Base-by-base conservation (phyloP, 2,113 vertebrate genomes). In the Aphyosemion australe region DNA sequence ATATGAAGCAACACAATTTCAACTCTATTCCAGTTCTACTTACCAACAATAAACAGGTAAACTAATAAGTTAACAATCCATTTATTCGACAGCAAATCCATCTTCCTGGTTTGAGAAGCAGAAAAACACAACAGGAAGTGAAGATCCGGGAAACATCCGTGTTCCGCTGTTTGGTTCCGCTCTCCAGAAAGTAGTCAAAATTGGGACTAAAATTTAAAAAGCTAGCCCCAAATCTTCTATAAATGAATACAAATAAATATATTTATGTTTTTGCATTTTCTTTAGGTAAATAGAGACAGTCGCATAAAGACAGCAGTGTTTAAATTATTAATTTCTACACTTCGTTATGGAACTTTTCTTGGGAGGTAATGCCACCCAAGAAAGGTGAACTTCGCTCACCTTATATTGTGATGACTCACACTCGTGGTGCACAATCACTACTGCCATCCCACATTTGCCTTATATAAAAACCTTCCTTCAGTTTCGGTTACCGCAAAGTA, bases 51-150 rank as follows among this genome's bases (percentile, higher is more conserved):
- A 74, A 89, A 69, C 0, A 63, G 74, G 62, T 65, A 82, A 78
- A 90, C 1, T 8, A 86, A 5, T 12, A 91, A 42, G 41, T 74
- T 39, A 70, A 80, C 20, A 6, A 72, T 26, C 80, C 70, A 84
- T 71, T 85, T 89, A 45, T 19, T 78, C 69, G 83, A 79, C 47
- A 61, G 59, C 8, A 69, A 58, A 82, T 81, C 90, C 91, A 93
- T 93, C 90, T 93, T 92, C 90, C 90, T 92, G 89, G 77, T 92
- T 86, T 70, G 59, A 62, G 58, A 73, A 71, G 65, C 70, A 64
- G 78, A 79, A 69, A 72, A 84, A 75, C 76, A 88, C 79, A 85
- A 84, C 86, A 86, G 86, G 80, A 83, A 83, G 82, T 78, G 73
- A 46, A 55, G 54, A 65, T 64, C 42, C n/a, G 26, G 20, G 61